A percentile compares a stretch with the other conserved stretches of the same genome.
Evolutionary conservation across 2,888 invertebrate species (phyloP).

Genomic region (Exocentrus adspersus): DNA sequence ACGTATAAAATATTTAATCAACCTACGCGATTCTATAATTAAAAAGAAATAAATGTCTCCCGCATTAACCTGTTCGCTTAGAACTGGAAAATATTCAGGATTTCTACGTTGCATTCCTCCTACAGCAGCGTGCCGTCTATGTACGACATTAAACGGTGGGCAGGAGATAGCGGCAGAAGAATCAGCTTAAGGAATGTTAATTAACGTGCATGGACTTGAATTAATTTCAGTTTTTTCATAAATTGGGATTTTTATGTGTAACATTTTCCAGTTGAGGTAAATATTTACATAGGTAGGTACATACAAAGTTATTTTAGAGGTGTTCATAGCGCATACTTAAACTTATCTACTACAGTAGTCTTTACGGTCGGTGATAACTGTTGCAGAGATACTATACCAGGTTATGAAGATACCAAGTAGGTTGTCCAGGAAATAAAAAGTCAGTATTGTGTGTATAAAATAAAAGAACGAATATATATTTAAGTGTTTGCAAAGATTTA

Average conservation of each 20-base stretch:
- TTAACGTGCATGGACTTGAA: conserved; percentile 8
- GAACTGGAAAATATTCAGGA: conserved; percentile 1
- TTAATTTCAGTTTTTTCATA: conserved; percentile 22
- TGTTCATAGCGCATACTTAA: too few relatives aligned
- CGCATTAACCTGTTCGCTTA: background rate
- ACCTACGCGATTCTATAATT: conserved; percentile 3
- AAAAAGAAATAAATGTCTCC: conserved; percentile 10
- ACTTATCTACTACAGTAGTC: too few relatives aligned
- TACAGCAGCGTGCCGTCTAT: background rate
- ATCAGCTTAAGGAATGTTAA: conserved; percentile 19
- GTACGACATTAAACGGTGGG: conserved; percentile 12
- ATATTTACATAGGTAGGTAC: too few relatives aligned
- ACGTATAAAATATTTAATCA: background rate
- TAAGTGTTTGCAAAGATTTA: too few relatives aligned
- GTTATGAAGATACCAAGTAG: too few relatives aligned
- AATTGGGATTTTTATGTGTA: conserved; percentile 6
- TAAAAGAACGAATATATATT: too few relatives aligned
- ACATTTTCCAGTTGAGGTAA: background rate
- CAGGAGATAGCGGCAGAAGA: conserved; percentile 16
- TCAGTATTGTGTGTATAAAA: too few relatives aligned
- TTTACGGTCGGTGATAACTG: too few relatives aligned
- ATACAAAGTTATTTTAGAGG: too few relatives aligned
- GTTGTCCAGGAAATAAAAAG: too few relatives aligned
- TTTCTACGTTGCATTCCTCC: background rate
- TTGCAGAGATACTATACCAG: too few relatives aligned